phyloP scores from a whole-genome alignment of 2,888 invertebrate genomes.

The Rhagophthalmus giganteus region DNA sequence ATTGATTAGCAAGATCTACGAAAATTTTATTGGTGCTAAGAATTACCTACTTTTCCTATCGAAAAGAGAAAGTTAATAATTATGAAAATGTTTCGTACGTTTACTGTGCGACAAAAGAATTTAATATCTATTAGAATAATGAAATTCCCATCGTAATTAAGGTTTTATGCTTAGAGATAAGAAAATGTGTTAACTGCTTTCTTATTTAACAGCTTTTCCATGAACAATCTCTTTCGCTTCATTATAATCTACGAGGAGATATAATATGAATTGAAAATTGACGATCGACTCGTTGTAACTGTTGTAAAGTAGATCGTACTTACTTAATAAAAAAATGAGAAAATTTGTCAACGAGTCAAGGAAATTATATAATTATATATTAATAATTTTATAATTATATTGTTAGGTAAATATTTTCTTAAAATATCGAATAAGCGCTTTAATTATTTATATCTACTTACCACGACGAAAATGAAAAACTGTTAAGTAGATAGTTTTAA shows the following conservation, averaged over 20 bases:
- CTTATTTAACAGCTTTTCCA: not conserved
- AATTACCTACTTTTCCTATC: not conserved
- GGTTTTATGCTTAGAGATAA: not conserved
- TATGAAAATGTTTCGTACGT: not conserved
- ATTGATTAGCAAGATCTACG: not conserved
- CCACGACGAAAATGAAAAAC: too few species aligned
- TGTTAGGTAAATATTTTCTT: too few species aligned
- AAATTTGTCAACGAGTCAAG: too few species aligned
- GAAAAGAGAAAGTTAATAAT: not conserved
- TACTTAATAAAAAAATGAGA: too few species aligned
- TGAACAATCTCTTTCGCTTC: too few species aligned
- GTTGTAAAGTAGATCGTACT: not conserved
- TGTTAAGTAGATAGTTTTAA: too few species aligned
- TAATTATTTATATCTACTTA: too few species aligned
- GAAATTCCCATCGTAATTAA: not conserved
- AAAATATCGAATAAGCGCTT: too few species aligned
- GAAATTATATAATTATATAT: too few species aligned
- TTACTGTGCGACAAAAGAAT: not conserved
- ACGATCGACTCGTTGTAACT: not conserved
- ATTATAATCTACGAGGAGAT: too few species aligned
- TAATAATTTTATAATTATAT: too few species aligned
- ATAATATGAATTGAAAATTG: too few species aligned
- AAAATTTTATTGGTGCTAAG: not conserved
- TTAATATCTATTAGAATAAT: not conserved
- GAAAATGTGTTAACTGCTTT: not conserved